These are phyloP conservation scores for Chaetodon trifascialis DNA, from an alignment of 2,113 vertebrate genomes.

Conservation along the genomic window DNA sequence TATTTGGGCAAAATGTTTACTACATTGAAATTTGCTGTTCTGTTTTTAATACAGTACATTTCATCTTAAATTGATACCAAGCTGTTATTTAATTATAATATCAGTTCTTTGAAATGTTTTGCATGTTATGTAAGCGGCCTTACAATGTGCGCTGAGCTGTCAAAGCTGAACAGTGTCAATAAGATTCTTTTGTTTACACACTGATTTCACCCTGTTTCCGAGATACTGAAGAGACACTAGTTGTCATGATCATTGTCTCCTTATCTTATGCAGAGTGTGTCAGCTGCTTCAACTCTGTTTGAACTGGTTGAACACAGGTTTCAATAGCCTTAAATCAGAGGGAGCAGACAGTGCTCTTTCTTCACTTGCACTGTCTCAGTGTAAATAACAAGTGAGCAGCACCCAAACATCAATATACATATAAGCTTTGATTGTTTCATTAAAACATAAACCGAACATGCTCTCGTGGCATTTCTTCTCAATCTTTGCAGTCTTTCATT, in stretches of 20 bases:
- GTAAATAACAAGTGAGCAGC: no score
- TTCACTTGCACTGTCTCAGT: no score
- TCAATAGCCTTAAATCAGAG: no score
- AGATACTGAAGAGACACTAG: neutral
- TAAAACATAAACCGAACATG: neutral
- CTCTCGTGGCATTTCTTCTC: neutral
- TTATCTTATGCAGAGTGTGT: neutral
- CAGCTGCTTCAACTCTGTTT: neutral
- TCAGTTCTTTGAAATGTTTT: neutral
- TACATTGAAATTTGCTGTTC: neutral
- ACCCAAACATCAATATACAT: no score
- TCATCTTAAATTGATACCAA: neutral
- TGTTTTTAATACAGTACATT: conserved; percentile 13
- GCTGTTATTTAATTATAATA: neutral
- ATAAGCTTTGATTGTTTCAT: no score
- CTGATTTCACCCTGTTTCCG: neutral
- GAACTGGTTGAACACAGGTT: neutral
- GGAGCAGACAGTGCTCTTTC: no score
- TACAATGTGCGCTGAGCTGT: neutral
- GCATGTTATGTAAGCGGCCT: neutral
- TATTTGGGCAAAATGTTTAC: conserved; percentile 33
- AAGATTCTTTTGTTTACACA: neutral
- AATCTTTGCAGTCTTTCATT: neutral
- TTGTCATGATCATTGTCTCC: neutral
- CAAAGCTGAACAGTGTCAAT: neutral